Conservation (phyloP, 2,888 invertebrate species). For the Harpagoxenus sublaevis region DNA sequence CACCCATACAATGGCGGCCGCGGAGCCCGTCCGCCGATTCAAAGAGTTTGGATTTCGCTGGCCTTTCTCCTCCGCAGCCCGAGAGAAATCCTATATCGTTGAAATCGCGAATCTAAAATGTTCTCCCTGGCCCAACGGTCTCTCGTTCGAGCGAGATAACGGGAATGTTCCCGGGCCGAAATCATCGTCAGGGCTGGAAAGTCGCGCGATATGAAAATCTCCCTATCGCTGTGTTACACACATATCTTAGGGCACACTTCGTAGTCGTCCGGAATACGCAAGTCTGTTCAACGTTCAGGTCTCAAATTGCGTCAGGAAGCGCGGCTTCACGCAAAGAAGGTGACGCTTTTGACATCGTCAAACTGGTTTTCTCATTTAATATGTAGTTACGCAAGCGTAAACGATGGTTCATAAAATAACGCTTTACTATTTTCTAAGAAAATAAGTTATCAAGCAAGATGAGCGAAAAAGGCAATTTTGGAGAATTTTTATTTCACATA, state of each 20-base stretch:
- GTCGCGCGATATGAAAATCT: slow-evolving; percentile 1
- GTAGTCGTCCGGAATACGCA: background rate
- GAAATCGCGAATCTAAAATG: slow-evolving; percentile 54
- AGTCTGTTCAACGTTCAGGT: background rate
- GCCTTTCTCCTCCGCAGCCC: slow-evolving; percentile 18
- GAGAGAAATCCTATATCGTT: slow-evolving; percentile 42
- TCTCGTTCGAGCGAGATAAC: slow-evolving; percentile 28
- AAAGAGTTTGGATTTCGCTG: slow-evolving; percentile 52
- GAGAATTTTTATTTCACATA: background rate
- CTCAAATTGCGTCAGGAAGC: background rate
- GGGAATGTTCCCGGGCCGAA: slow-evolving; percentile 16
- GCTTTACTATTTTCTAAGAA: background rate
- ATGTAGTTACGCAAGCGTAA: too few relatives aligned
- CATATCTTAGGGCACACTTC: background rate
- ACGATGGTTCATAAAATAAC: background rate
- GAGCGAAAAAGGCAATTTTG: background rate
- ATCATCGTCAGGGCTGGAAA: slow-evolving; percentile 19
- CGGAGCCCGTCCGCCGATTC: slow-evolving; percentile 45
- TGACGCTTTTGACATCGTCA: background rate
- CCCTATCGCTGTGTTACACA: slow-evolving; percentile 25
- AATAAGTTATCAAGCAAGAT: too few relatives aligned
- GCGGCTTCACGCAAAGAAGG: background rate
- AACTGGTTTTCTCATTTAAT: background rate
- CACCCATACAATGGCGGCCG: slow-evolving; percentile 46
- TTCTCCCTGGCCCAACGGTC: background rate